phyloP scores from a whole-genome alignment of 2,888 invertebrate genomes.

The Crioceris asparagi region DNA sequence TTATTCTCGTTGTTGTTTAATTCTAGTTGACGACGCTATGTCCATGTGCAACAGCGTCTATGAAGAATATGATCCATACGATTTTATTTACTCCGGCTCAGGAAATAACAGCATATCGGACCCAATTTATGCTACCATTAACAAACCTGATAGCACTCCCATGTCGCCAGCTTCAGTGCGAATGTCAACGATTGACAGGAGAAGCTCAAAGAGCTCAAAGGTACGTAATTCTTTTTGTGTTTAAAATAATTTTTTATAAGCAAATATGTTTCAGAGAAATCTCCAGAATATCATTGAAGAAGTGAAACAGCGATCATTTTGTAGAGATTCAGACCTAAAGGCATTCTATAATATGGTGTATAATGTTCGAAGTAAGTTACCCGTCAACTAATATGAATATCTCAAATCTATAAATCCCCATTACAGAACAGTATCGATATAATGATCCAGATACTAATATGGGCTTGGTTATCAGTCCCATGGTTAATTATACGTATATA shows the following conservation, averaged over 20 bases:
- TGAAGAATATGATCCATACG: slow-evolving; percentile 69
- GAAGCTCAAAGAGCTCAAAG: slow-evolving; percentile 24
- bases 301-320: slow-evolving; percentile 44
- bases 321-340: slow-evolving; percentile 61
- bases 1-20: too few species aligned
- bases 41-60: slow-evolving; percentile 57
- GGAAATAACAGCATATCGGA: slow-evolving; percentile 54
- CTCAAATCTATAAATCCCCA: not conserved
- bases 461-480: slow-evolving; percentile 80
- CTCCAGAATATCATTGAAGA: slow-evolving; percentile 50
- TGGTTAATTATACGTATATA: slow-evolving; percentile 67
- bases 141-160: slow-evolving; percentile 40
- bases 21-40: slow-evolving; percentile 38
- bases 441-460: slow-evolving; percentile 71
- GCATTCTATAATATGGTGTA: slow-evolving; percentile 78
- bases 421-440: slow-evolving; percentile 59
- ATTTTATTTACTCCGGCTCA: slow-evolving; percentile 55
- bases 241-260: slow-evolving; percentile 1
- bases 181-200: slow-evolving; percentile 43
- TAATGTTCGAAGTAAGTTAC: slow-evolving; percentile 58
- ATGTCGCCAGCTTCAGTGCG: slow-evolving; percentile 40
- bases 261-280: slow-evolving; percentile 32
- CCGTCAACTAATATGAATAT: slow-evolving; percentile 1
- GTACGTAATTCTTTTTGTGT: slow-evolving; percentile 10
- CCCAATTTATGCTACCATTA: slow-evolving; percentile 59